A percentile compares a stretch with the other conserved stretches of the same genome.
These are phyloP conservation scores for Haplotaxodon microlepis DNA, from an alignment of 2,113 vertebrate species.

Conservation along the genomic window DNA sequence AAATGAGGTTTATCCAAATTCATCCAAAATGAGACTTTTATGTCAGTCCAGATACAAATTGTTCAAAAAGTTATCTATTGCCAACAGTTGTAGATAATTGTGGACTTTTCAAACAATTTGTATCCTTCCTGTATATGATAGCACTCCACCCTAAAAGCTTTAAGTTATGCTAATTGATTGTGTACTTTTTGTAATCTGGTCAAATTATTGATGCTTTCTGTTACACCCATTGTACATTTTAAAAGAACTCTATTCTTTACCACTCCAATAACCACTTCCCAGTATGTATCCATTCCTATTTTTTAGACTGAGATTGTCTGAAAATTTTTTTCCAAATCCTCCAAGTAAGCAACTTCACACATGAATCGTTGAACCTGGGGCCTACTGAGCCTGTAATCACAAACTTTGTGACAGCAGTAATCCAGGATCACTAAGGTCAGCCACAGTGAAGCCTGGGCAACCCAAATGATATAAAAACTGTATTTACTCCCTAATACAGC, in stretches of 20 bases:
- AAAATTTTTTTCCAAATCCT: background rate
- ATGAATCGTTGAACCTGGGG: background rate
- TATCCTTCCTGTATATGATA: background rate
- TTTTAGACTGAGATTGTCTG: background rate
- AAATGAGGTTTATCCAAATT: background rate
- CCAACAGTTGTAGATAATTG: background rate
- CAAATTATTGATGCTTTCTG: background rate
- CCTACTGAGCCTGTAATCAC: background rate
- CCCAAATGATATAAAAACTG: background rate
- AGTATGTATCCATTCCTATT: background rate
- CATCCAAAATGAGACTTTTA: background rate
- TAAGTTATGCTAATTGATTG: background rate
- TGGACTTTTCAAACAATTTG: background rate
- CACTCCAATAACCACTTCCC: background rate
- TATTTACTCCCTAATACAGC: background rate
- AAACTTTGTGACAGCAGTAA: background rate
- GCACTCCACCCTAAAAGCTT: background rate
- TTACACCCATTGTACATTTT: background rate
- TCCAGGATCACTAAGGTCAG: background rate
- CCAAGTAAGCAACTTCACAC: background rate
- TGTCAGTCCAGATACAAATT: background rate
- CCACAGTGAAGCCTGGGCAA: background rate
- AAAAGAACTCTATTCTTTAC: background rate
- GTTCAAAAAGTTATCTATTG: background rate
- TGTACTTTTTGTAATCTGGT: background rate